phyloP scores from a whole-genome alignment of 2,113 vertebrate species.

The Propithecus coquereli region DNA sequence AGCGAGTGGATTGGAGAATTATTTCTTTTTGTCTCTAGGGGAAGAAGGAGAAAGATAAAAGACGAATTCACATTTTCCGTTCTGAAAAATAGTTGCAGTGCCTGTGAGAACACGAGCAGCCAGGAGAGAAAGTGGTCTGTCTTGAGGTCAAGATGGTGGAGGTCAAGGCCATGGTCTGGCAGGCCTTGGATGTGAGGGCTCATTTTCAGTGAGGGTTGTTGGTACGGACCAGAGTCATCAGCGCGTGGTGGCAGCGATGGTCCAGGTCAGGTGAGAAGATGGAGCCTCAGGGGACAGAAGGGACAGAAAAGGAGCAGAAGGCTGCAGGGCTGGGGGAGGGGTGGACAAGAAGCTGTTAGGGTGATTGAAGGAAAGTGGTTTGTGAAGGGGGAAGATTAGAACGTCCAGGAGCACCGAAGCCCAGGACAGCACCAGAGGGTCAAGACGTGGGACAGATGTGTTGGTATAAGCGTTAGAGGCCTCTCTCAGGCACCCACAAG shows the following conservation, averaged over 20 bases:
- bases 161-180: not conserved
- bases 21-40: not conserved
- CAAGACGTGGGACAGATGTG: not conserved
- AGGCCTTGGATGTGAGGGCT: not conserved
- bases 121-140: not conserved
- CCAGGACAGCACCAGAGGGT: not conserved
- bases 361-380: not conserved
- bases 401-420: not conserved
- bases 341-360: not conserved
- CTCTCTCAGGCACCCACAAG: not conserved
- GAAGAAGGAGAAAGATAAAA: not conserved
- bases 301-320: not conserved
- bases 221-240: not conserved
- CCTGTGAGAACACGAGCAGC: too few relatives aligned
- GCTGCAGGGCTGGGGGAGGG: not conserved
- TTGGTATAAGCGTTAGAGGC: not conserved
- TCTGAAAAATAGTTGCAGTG: not conserved
- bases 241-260: fast-evolving
- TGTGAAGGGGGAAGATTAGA: not conserved
- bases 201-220: fast-evolving
- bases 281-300: not conserved
- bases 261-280: not conserved
- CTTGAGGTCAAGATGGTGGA: not conserved
- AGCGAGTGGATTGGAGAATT: not conserved
- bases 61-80: not conserved